Base-by-base conservation (phyloP, 2,888 invertebrate species). In the Ornithoptera priamus region DNA sequence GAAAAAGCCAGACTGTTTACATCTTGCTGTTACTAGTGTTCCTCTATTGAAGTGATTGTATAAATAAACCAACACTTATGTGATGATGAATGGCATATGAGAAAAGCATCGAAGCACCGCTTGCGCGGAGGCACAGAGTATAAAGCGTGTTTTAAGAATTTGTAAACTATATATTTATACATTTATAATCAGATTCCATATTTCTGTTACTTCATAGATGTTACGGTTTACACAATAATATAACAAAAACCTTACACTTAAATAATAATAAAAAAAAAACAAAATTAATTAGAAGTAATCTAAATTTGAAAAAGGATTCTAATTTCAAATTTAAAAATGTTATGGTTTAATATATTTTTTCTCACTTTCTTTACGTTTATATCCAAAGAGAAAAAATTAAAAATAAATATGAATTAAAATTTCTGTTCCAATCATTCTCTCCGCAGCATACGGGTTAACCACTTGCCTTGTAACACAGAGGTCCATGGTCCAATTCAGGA, bases 21-120 rank as follows among this genome's bases (percentile, higher is more conserved):
- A 65, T 62, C 56, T 15, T 22, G 67, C 60, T 22, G 53, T 59
- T 36, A 65, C 65, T 63, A 63, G n/a, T 60, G 22, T 39, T 56
- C 60, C 24, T 62, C 65, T 70, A 68, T 62, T 56, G 5, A 18
- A 57, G 71, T 73, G 72, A 56, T 61, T 65, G 67, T 68, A 30
- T 53, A 56, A 53, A 68, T 7, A 70, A 64, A 61, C 65, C 62
- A 68, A 65, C 53, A 65, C 64, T 58, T 62, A 62, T 71, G 75
- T 77, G 75, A 75, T 75, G 67, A 71, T 71, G 62, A 76, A 75
- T 78, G 75, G 81, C 80, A 84, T 87, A 90, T 90, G 90, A 92
- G 90, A 89, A 85, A 91, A 92, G 92, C 92, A 80, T 80, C 72
- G 73, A 89, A 88, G 89, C 89, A 81, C 77, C 78, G 86, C 85